Evolutionary conservation across 1,140 invertebrate species (phyloP), one percentile per base, ranked within the genome.

Genomic region (Zaprionus vittiger): DNA sequence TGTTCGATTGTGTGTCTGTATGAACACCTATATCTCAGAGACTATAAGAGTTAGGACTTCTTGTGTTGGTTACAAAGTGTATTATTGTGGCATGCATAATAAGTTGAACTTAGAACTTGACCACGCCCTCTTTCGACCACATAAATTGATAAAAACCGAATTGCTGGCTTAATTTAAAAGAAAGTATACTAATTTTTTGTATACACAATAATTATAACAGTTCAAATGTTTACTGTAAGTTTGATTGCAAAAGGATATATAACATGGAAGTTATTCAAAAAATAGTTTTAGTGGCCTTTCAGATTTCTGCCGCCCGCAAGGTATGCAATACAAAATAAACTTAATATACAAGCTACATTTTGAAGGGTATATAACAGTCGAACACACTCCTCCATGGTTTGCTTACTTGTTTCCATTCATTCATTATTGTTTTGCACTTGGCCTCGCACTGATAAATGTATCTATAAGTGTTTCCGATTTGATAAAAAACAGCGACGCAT

Each of bases 381-480:
- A n/a, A 6, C 2, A n/a, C 15, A n/a, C 15, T 15, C 5, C 6
- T 2, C 15, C 7, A 5, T 41, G n/a, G 2, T 5, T 41, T 3
- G 14, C 15, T n/a, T n/a, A 7, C 17, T 49, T 22, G 20, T 52
- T 70, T 70, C 61, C 52, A 75, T 70, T 44, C 66, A 77, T 81
- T 81, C 66, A 77, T 81, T 81, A 85, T 81, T 79, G 79, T 68
- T 85, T 84, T 85, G 81, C 79, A 84, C 82, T 85, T 60, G 73
- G 52, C 4, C 9, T 47, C 5, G n/a, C 41, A 17, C n/a, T 80
- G 81, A 83, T 83, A 77, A 83, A 77, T 85, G 55, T 83, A 80
- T 77, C 81, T 77, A 64, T 73, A 84, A 83, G 81, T 84, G 77
- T 83, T 83, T 83, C 81, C 81, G 81, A 83, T 83, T 77, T 62